Percentiles rank a stretch among this genome's conserved stretches.
These are phyloP conservation scores for Opisthocomus hoazin DNA, from an alignment of 2,113 vertebrate species.

Conservation along the genomic window DNA sequence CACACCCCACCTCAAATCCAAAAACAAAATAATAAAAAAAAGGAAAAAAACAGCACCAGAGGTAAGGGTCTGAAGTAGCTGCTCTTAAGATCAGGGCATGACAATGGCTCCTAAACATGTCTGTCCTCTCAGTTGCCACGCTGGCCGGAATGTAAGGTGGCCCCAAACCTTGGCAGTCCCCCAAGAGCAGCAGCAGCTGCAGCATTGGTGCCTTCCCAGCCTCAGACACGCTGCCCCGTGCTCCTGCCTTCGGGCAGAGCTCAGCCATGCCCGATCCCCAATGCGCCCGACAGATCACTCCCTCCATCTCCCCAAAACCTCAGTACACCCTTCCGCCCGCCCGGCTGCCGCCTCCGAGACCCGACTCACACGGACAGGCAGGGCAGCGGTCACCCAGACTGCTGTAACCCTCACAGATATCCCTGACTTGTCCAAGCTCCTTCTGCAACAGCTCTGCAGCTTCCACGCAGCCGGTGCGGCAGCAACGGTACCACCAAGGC, in stretches of 20 bases:
- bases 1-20: too few species aligned
- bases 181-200: background rate
- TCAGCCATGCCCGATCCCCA: background rate
- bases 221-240: fast-evolving
- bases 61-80: background rate
- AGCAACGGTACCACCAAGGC: background rate
- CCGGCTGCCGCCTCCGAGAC: background rate
- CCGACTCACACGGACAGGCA: background rate
- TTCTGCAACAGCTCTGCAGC: background rate
- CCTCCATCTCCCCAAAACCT: too few species aligned
- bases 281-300: background rate
- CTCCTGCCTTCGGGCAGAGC: background rate
- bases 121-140: background rate
- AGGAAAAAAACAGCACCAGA: background rate
- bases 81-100: background rate
- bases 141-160: background rate
- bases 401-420: fast-evolving
- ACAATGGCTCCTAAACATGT: background rate
- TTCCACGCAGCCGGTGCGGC: background rate
- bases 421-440: background rate
- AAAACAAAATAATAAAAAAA: too few species aligned
- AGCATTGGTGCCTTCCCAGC: background rate
- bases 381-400: fast-evolving
- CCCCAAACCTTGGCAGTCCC: background rate
- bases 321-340: background rate